Evolutionary conservation across 1,140 invertebrate species (phyloP).

Genomic region (Megalonaias nervosa): DNA sequence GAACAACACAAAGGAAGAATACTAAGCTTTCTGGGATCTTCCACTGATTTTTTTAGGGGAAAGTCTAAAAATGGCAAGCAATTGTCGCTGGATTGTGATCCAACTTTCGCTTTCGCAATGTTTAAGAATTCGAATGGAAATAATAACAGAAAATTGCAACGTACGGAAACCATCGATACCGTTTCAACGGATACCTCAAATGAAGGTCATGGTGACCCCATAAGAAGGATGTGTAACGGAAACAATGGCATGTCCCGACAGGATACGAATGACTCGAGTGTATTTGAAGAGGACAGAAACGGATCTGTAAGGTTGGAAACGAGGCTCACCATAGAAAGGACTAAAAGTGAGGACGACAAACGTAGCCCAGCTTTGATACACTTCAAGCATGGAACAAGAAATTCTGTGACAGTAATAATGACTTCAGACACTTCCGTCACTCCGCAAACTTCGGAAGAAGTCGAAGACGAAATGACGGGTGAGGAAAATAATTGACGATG

Average conservation of each 20-base stretch:
- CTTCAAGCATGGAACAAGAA: too few relatives aligned
- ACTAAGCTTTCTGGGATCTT: slow-evolving; percentile 31
- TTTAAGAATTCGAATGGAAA: slow-evolving; percentile 27
- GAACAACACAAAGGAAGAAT: slow-evolving; percentile 25
- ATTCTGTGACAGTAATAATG: too few relatives aligned
- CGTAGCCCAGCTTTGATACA: too few relatives aligned
- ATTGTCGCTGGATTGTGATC: slow-evolving; percentile 32
- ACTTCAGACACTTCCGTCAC: too few relatives aligned
- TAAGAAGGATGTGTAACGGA: neutral
- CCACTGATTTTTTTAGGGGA: slow-evolving; percentile 24
- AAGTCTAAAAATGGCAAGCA: slow-evolving; percentile 28
- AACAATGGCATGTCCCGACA: slow-evolving; percentile 13
- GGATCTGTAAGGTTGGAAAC: too few relatives aligned
- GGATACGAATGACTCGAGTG: slow-evolving; percentile 26
- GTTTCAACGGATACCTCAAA: slow-evolving; percentile 27
- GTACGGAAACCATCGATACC: slow-evolving; percentile 35
- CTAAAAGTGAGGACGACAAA: too few relatives aligned
- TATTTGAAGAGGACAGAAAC: slow-evolving; percentile 1
- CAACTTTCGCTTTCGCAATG: slow-evolving; percentile 1
- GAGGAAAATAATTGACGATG: too few relatives aligned
- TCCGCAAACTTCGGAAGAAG: too few relatives aligned
- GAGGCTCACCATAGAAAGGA: too few relatives aligned
- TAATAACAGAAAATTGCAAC: slow-evolving; percentile 23
- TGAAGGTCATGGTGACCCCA: slow-evolving; percentile 8
- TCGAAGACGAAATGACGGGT: too few relatives aligned